Evolutionary conservation across 2,888 invertebrate genomes (phyloP), one percentile per base, ranked within the genome.

Genomic region (Conus canariensis): DNA sequence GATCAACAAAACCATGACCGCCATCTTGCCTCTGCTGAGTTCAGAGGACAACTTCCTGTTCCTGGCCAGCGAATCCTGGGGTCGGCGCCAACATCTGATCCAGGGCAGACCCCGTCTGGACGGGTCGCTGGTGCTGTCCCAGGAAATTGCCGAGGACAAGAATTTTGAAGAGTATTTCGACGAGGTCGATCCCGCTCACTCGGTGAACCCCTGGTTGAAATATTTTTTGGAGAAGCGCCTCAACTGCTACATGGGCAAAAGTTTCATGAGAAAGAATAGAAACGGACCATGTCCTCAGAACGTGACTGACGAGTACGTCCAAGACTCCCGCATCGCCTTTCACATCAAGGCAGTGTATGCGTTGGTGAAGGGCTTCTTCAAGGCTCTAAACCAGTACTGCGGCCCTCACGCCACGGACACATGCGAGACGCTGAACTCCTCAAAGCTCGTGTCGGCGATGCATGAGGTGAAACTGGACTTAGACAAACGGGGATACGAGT

Each of bases 191-290:
- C 83, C 88, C 12, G 1, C 14, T 3, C 3, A 10, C 2, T 10
- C 88, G 3, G 22, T 25, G 14, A 91, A 93, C 74, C 89, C 92
- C 7, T 93, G 93, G 93, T 89, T 92, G 14, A 56, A 90, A 22
- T 77, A 85, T 14, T 93, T 92, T 82, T 90, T 93, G 85, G 92
- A 93, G 82, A 64, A 59, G 3, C 86, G 88, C 22, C 91, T 92
- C 80, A 83, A 90, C 14, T 93, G 93, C 88, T 92, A 92, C 82
- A 92, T 91, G 59, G 85, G 93, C 67, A 92, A 92, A 92, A 93
- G 92, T 77, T 93, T 90, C 77, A 1, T 19, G 56, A 64, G 88
- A 14, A 56, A 82, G 58, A 67, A 30, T n/a, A 88, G 67, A 83
- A 64, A 12, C 2, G 83, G 83, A 3, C 82, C 67, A 1, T 88